These are phyloP conservation scores for Alviniconcha strummeri DNA, from an alignment of 2,888 invertebrate species.

Conservation along the genomic window DNA sequence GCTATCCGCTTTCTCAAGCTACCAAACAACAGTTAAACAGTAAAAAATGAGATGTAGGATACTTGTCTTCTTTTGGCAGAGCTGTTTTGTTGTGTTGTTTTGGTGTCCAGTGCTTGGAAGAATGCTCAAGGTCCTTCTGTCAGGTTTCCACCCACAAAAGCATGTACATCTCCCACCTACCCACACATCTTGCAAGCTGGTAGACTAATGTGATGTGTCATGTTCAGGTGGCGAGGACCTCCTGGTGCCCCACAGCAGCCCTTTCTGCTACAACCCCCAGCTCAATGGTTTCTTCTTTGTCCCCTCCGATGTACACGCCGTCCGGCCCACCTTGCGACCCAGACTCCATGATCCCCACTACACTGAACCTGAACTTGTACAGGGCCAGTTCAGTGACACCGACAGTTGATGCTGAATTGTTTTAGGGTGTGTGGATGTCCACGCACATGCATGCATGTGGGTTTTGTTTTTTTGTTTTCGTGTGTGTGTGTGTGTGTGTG, in stretches of 20 bases:
- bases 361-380: background rate
- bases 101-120: no score
- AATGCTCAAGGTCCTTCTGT: no score
- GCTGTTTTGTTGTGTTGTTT: no score
- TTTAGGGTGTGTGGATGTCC: no score
- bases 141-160: no score
- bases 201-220: background rate
- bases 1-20: no score
- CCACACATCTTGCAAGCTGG: no score
- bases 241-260: background rate
- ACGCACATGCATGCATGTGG: background rate
- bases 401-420: background rate
- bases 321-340: background rate
- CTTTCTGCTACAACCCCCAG: conserved; percentile 1
- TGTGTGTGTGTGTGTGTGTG: background rate
- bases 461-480: background rate
- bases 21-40: no score
- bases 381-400: conserved; percentile 2
- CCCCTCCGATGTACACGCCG: conserved; percentile 11
- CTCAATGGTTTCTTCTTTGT: background rate
- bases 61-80: no score
- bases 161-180: no score
- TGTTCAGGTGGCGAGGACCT: background rate
- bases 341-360: background rate
- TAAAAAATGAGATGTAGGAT: no score